Evolutionary conservation across 2,888 invertebrate species (phyloP).

Genomic region (Pandemis cinnamomeana): DNA sequence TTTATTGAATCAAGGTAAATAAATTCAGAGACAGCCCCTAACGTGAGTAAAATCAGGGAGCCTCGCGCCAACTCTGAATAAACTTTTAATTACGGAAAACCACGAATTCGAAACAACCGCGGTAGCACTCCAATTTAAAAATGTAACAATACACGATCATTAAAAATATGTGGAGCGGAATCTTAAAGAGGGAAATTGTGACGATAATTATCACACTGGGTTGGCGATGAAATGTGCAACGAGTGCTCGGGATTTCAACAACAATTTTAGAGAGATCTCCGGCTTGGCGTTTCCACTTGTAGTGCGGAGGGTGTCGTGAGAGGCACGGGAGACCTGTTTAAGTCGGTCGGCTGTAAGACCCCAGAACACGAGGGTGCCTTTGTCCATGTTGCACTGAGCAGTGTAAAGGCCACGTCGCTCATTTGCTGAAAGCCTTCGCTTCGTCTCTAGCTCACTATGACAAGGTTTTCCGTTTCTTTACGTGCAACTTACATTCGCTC

Average conservation of each 20-base stretch:
- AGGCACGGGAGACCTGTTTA: slow-evolving; percentile 48
- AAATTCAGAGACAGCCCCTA: background rate
- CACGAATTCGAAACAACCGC: slow-evolving; percentile 23
- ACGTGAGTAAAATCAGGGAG: background rate
- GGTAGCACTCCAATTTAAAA: slow-evolving; percentile 4
- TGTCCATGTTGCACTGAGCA: slow-evolving; percentile 57
- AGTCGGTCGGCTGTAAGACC: slow-evolving; percentile 51
- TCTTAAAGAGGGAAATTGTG: slow-evolving; percentile 43
- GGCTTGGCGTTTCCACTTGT: slow-evolving; percentile 49
- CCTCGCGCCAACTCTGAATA: slow-evolving; percentile 24
- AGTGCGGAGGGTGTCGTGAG: slow-evolving; percentile 49
- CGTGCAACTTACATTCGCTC: slow-evolving; percentile 48
- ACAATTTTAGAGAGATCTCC: slow-evolving; percentile 57
- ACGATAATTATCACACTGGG: slow-evolving; percentile 49
- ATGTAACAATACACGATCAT: slow-evolving; percentile 27
- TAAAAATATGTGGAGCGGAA: slow-evolving; percentile 35
- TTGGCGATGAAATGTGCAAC: slow-evolving; percentile 61
- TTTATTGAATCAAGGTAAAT: background rate
- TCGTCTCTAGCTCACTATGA: background rate
- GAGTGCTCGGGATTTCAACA: slow-evolving; percentile 50
- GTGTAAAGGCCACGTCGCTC: slow-evolving; percentile 66
- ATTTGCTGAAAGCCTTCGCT: slow-evolving; percentile 75
- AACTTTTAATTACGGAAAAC: slow-evolving; percentile 33
- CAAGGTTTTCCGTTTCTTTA: background rate
- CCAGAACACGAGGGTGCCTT: slow-evolving; percentile 64